Conservation (phyloP, 2,888 invertebrate species). For the Chironomus riparius region DNA sequence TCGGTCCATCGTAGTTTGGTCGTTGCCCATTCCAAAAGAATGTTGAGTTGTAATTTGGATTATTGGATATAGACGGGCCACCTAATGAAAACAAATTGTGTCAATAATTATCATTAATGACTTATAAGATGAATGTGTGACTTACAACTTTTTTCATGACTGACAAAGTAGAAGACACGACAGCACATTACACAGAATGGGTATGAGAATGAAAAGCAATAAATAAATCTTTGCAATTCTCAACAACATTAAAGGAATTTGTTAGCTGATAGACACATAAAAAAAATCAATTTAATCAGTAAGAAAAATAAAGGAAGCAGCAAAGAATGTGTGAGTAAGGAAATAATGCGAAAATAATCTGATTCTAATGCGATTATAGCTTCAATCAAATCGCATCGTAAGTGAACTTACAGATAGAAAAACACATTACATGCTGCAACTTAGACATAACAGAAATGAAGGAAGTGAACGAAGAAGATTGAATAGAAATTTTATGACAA, state of each 20-base stretch:
- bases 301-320: neutral
- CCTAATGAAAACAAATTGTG: neutral
- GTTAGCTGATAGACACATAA: neutral
- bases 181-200: neutral
- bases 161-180: neutral
- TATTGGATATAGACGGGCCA: neutral
- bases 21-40: neutral
- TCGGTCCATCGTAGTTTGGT: neutral
- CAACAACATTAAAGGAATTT: neutral
- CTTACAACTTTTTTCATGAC: neutral
- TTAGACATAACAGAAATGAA: neutral
- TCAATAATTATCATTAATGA: too few species aligned
- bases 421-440: neutral
- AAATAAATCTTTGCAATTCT: neutral
- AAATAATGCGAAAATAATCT: constrained; percentile 9
- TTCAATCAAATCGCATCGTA: constrained; percentile 9
- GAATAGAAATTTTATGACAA: neutral
- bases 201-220: neutral
- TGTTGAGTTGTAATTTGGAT: neutral
- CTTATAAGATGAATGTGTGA: too few species aligned
- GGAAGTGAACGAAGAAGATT: neutral
- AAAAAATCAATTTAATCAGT: constrained; percentile 17
- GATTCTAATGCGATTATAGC: constrained; percentile 18
- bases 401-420: neutral
- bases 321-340: neutral